Percentiles rank a stretch among this genome's conserved stretches.
Conservation (phyloP, 2,888 invertebrate species). For the Xestia rhomboidea region DNA sequence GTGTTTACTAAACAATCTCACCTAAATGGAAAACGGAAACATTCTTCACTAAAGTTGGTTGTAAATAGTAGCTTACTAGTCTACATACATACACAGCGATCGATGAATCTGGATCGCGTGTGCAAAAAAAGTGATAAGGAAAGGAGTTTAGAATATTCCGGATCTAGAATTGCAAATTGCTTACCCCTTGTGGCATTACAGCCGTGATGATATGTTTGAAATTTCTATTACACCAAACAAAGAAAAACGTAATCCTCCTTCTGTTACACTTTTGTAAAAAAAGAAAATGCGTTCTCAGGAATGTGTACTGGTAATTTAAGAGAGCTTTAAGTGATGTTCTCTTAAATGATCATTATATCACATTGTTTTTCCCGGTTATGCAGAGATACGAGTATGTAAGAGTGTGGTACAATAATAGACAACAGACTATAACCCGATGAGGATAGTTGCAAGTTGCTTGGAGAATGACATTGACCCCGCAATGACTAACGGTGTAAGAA, state of each 20-base stretch:
- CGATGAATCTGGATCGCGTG: not conserved
- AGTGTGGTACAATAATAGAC: not conserved
- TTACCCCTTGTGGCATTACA: not conserved
- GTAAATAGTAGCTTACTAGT: conserved; percentile 7
- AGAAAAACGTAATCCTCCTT: not conserved
- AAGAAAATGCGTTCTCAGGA: not conserved
- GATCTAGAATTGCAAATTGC: not conserved
- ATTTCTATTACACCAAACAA: not conserved
- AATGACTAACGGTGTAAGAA: not conserved
- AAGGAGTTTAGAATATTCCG: not conserved
- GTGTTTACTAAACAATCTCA: not conserved
- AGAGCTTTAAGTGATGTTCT: not conserved
- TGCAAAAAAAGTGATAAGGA: not conserved
- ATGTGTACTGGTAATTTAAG: not conserved
- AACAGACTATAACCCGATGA: not conserved
- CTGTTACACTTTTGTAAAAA: not conserved
- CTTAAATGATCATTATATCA: not conserved
- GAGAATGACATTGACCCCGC: conserved; percentile 4
- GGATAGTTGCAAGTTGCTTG: not conserved
- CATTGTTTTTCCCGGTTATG: not conserved
- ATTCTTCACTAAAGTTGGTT: not conserved
- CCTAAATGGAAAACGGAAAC: not conserved
- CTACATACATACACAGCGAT: not conserved
- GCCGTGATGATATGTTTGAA: not conserved
- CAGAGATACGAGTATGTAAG: not conserved